These are phyloP conservation scores for Trachythela sp. DNA, from an alignment of 64 coral and sea anemone species.

Conservation along the genomic window DNA sequence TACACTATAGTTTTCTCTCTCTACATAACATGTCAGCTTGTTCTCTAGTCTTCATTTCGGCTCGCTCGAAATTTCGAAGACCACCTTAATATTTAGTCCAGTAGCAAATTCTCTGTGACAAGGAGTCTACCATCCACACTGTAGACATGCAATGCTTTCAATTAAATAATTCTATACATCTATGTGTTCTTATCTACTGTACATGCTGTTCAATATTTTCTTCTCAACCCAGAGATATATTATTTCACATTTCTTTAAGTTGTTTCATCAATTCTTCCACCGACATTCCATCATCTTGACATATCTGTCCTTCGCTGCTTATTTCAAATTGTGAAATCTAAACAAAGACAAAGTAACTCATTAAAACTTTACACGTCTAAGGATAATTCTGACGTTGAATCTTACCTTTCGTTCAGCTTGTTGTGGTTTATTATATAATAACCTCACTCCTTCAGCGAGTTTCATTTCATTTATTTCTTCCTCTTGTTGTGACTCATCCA, in stretches of 20 bases:
- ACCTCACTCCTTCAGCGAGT: slow-evolving; percentile 50
- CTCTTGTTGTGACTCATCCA: slow-evolving; percentile 53
- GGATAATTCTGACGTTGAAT: not conserved
- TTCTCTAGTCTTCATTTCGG: too few relatives aligned
- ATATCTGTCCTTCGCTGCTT: slow-evolving; percentile 84
- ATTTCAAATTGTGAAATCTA: slow-evolving; percentile 43
- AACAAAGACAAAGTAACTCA: not conserved
- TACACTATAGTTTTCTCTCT: too few relatives aligned
- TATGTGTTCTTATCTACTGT: not conserved
- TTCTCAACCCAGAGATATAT: not conserved
- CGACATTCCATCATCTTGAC: slow-evolving; percentile 57
- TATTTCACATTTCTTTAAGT: slow-evolving; percentile 47
- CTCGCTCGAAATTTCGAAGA: too few relatives aligned
- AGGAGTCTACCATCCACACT: too few relatives aligned
- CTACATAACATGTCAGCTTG: too few relatives aligned
- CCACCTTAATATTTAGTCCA: too few relatives aligned
- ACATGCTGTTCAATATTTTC: not conserved
- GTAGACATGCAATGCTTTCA: too few relatives aligned
- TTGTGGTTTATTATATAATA: slow-evolving; percentile 59
- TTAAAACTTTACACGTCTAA: not conserved
- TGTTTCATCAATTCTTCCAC: slow-evolving; percentile 76
- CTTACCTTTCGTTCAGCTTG: slow-evolving; percentile 46
- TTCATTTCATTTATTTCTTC: slow-evolving; percentile 51
- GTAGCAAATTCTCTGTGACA: too few relatives aligned
- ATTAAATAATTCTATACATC: not conserved